Evolutionary conservation across 1,140 invertebrate genomes (phyloP), one percentile per base, ranked within the genome.

Genomic region (Vanessa atalanta): DNA sequence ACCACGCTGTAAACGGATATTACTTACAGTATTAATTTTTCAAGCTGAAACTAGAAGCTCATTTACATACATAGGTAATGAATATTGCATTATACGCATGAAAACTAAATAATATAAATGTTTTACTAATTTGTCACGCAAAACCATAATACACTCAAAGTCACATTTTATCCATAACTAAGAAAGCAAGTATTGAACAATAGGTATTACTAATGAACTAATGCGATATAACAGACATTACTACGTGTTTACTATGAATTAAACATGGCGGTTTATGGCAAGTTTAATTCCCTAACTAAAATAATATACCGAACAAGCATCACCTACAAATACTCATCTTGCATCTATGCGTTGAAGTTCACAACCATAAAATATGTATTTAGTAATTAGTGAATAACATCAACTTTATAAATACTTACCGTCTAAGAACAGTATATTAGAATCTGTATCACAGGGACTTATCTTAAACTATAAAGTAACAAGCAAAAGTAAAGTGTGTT

Each of bases 181-280:
- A 11, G 3, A 43, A 9, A 11, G 37, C 6, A 43, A 43, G 37
- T n/a, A 53, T n/a, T 53, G 13, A 20, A 53, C 9, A 20, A 53
- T 53, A 53, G 51, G 0, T 53, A 53, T 53, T 8, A 20, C 20
- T 20, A 20, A 20, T 20, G 6, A 5, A 53, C 15, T n/a, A 53
- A 7, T 53, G 15, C 15, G 15, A 15, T n/a, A 53, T 53, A 14
- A 61, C 60, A 61, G 12, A 31, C 12, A 31, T 2, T 47, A 57
- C 20, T 57, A 23, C 8, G n/a, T 23, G 20, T 57, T 61, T 61
- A 69, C 57, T 66, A 51, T 66, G 85, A 88, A 89, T 91, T 88
- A 88, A 91, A 89, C 89, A 91, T 91, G 87, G 88, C 88, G 75
- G 83, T 71, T 68, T 88, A 91, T 90, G 89, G 89, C 87, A 87